A percentile compares a stretch with the other conserved stretches of the same genome.
Conservation (phyloP, 1,140 invertebrate genomes). For the Scylla paramamosain region DNA sequence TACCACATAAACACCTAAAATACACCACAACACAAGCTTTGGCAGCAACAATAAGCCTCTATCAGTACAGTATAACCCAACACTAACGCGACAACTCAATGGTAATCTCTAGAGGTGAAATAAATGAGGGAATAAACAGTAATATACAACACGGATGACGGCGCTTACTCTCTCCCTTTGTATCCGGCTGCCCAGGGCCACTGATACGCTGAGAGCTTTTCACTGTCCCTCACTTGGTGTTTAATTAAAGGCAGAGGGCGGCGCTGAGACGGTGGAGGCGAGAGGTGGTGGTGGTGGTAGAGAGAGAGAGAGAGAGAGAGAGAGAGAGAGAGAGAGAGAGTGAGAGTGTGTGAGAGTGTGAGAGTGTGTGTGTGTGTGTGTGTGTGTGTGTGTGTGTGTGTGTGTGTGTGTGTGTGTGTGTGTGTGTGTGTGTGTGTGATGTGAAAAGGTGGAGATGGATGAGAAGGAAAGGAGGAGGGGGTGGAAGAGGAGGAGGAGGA, state of each 20-base stretch:
- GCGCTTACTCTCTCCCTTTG: not conserved
- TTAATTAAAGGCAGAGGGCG: not conserved
- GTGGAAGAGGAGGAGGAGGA: not conserved
- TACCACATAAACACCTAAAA: not conserved
- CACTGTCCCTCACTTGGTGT: slow-evolving; percentile 11
- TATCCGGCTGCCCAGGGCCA: not conserved
- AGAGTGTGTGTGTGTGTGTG: no score
- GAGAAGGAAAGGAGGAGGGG: not conserved
- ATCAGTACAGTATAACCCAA: not conserved
- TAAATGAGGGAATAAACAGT: not conserved
- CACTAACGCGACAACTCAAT: not conserved
- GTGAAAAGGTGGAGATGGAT: not conserved
- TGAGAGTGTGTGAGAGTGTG: no score
- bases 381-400: no score
- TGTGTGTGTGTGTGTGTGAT: no score
- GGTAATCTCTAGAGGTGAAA: not conserved
- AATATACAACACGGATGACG: not conserved
- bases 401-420: no score
- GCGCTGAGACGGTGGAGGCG: not conserved
- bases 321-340: no score
- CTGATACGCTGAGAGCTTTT: not conserved
- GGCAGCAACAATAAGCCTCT: no score
- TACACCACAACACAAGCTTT: not conserved
- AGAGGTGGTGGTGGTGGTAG: not conserved
- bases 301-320: no score